Evolutionary conservation across 2,113 vertebrate genomes (phyloP), one percentile per base, ranked within the genome.

Genomic region (Corynorhinus townsendii): DNA sequence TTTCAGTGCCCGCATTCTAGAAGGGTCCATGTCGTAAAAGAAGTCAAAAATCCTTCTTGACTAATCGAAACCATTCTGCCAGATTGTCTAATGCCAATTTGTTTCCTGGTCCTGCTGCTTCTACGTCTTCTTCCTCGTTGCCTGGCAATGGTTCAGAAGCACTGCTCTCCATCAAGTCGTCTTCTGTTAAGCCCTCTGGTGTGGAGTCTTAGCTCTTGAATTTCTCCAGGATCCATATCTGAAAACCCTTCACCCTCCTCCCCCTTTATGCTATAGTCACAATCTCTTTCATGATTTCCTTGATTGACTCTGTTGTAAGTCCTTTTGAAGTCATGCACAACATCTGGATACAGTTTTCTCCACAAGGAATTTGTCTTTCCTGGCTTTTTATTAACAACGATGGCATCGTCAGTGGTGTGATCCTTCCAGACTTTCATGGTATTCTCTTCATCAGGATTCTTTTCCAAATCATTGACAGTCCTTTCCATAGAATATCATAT

Each of bases 191-290:
- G 56, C 79, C 54, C 79, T 81, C 79, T 19, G 24, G 35, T 81
- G 54, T 30, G 52, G 79, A 40, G 79, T 59, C 79, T 81, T 40
- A 59, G 22, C 24, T 59, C 54, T 40, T 30, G 79, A 59, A 59
- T 40, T 81, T 40, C 35, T 59, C 35, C 35, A 81, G 16, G 79
- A 40, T 77, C 17, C 17, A 16, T 49, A 77, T 77, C 75, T 49
- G 47, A 77, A n/a, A 49, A n/a, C 35, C n/a, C n/a, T 54, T 56
- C n/a, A 56, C n/a, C 0, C 24, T 12, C n/a, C 2, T 2, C 5
- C 14, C n/a, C 4, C 9, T 38, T 56, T 40, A 54, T 59, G 54
- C 24, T 38, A 59, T 81, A 11, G 11, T 26, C n/a, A 56, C 7
- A 38, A 16, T 56, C 52, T 16, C 76, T 56, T 56, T 35, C 22